Conservation (phyloP, 2,888 invertebrate genomes). For the Microdon myrmicae region DNA sequence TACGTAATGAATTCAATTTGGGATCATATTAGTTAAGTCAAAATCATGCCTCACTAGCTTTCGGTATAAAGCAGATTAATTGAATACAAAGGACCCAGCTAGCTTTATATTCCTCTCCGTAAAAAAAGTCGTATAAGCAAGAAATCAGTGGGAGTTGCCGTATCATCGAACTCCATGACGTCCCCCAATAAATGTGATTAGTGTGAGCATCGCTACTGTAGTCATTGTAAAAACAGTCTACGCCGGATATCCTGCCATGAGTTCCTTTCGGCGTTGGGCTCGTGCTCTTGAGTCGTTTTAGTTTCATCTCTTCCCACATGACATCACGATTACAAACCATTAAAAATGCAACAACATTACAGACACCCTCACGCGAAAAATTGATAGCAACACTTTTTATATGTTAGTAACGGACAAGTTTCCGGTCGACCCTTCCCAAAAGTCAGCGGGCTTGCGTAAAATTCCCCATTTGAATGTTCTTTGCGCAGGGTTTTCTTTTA, state of each 20-base stretch:
- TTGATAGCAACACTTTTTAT: constrained; percentile 29
- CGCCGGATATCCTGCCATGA: constrained; percentile 32
- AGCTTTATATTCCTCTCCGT: too few relatives aligned
- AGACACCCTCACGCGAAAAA: background rate
- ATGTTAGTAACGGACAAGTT: constrained; percentile 26
- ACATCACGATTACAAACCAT: constrained; percentile 24
- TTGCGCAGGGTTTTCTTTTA: too few relatives aligned
- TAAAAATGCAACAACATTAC: constrained; percentile 14
- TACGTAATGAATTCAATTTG: too few relatives aligned
- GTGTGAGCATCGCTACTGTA: constrained; percentile 15
- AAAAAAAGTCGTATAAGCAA: too few relatives aligned
- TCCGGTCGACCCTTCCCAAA: constrained; percentile 29
- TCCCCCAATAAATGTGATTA: background rate
- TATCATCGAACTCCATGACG: constrained; percentile 3
- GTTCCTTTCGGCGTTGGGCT: background rate
- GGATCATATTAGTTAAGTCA: too few relatives aligned
- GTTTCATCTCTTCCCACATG: constrained; percentile 19
- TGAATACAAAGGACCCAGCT: too few relatives aligned
- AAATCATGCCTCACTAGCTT: too few relatives aligned
- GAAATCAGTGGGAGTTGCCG: constrained; percentile 15
- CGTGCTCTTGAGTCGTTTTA: too few relatives aligned
- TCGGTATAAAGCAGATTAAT: too few relatives aligned
- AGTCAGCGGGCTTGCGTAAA: constrained; percentile 11
- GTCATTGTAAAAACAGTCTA: constrained; percentile 2
- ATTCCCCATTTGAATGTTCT: constrained; percentile 43